phyloP scores from a whole-genome alignment of 2,888 invertebrate genomes.

The Cordylochernes scorpioides region DNA sequence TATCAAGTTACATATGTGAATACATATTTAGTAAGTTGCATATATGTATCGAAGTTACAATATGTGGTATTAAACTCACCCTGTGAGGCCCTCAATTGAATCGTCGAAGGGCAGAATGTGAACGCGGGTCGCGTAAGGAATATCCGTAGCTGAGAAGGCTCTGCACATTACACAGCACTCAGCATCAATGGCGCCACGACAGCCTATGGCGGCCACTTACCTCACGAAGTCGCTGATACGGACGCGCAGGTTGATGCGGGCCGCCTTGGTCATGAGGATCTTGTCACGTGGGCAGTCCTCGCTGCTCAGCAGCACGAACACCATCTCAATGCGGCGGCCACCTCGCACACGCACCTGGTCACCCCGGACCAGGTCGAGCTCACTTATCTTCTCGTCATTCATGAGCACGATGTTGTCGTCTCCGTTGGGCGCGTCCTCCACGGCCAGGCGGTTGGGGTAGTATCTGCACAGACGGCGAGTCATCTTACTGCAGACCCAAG shows the following conservation, averaged over 20 bases:
- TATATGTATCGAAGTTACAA: too few relatives aligned
- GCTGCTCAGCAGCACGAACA: constrained; percentile 87
- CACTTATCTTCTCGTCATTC: constrained; percentile 98
- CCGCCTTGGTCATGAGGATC: constrained; percentile 84
- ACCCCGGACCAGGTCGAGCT: constrained; percentile 80
- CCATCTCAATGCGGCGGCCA: constrained; percentile 86
- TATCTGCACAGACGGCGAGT: too few relatives aligned
- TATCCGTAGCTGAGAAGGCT: too few relatives aligned
- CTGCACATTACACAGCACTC: too few relatives aligned
- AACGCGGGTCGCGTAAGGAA: constrained; percentile 88
- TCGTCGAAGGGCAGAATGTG: constrained; percentile 97
- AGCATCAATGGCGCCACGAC: too few relatives aligned
- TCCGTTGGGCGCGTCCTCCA: constrained; percentile 87
- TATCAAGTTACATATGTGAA: too few relatives aligned
- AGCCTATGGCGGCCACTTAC: too few relatives aligned
- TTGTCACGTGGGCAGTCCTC: constrained; percentile 88
- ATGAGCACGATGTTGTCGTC: constrained; percentile 97
- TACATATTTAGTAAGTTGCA: too few relatives aligned
- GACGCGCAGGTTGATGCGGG: constrained; percentile 77
- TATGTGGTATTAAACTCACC: too few relatives aligned
- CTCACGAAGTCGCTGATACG: constrained; percentile 79
- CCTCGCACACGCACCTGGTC: constrained; percentile 92
- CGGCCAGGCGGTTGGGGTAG: constrained; percentile 88
- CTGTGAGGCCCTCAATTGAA: constrained; percentile 85
- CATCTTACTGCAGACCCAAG: too few relatives aligned